Evolutionary conservation across 2,797 vertebrate genomes (phyloP).

Genomic region (Sciurus carolinensis): DNA sequence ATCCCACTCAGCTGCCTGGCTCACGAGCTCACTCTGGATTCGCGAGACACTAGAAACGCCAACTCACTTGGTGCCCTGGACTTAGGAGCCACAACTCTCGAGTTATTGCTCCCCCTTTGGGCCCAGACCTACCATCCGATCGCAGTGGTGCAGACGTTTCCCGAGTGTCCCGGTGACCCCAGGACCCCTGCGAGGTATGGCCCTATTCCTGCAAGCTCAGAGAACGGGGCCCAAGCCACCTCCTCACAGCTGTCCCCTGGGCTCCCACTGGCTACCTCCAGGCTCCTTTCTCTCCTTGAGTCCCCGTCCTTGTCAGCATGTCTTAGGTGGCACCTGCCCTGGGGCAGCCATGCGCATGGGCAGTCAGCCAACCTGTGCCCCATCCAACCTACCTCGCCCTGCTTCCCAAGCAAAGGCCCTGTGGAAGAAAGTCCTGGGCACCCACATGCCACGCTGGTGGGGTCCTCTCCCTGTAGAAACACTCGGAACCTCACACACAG

Average conservation of each 20-base stretch:
- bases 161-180: not conserved
- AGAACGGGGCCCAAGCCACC: accelerated
- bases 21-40: slow-evolving; percentile 32
- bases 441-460: not conserved
- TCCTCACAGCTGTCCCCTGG: too few species aligned
- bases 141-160: not conserved
- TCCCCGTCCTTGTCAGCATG: accelerated
- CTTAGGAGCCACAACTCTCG: slow-evolving; percentile 77
- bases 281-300: not conserved
- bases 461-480: not conserved
- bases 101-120: slow-evolving; percentile 42
- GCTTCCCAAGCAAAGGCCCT: not conserved
- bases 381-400: accelerated
- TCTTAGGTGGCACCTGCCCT: not conserved
- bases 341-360: too few species aligned
- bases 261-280: not conserved
- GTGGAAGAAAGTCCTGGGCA: not conserved
- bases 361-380: not conserved
- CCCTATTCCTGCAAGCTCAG: not conserved
- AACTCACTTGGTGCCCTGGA: slow-evolving; percentile 80
- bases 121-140: accelerated
- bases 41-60: slow-evolving; percentile 76
- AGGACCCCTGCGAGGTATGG: accelerated
- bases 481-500: accelerated
- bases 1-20: slow-evolving; percentile 53